Evolutionary conservation across 1,140 invertebrate genomes (phyloP).

Genomic region (Drosophila kurseongensis): DNA sequence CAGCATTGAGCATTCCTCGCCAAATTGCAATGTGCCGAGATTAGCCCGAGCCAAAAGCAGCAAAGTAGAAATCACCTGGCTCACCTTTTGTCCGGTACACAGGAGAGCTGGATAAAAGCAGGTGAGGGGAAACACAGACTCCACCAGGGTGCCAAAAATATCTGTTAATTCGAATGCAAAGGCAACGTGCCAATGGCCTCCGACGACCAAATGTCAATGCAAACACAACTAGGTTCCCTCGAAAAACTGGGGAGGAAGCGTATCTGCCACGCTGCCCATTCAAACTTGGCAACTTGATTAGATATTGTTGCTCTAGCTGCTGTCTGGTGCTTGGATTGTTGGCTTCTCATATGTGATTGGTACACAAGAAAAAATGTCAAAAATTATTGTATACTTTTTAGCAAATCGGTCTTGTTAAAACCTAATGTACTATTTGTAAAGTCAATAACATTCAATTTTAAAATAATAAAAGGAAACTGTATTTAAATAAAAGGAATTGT

Average conservation of each 20-base stretch:
- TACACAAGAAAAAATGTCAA: not conserved
- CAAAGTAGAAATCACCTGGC: constrained; percentile 4
- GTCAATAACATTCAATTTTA: too few species aligned
- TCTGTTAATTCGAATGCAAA: constrained; percentile 81
- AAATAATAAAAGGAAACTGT: not conserved
- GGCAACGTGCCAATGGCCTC: constrained; percentile 74
- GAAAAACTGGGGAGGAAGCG: constrained; percentile 3
- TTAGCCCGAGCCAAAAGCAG: constrained; percentile 47
- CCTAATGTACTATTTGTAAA: too few species aligned
- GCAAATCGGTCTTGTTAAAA: too few species aligned
- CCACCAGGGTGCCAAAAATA: constrained; percentile 70
- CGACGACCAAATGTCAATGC: constrained; percentile 70
- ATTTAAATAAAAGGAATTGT: not conserved
- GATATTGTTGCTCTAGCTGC: constrained; percentile 63
- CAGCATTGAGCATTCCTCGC: constrained; percentile 34
- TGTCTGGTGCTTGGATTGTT: constrained; percentile 7
- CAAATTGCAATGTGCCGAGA: constrained; percentile 70
- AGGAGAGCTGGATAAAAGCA: not conserved
- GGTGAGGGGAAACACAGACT: not conserved
- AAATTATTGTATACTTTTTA: too few species aligned
- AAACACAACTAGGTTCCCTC: constrained; percentile 49
- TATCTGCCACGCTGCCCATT: constrained; percentile 27
- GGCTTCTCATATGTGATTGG: constrained; percentile 22
- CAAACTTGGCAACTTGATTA: constrained; percentile 69
- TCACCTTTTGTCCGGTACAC: constrained; percentile 22